Conservation (phyloP, 2,888 invertebrate species). For the Acleris sparsana region DNA sequence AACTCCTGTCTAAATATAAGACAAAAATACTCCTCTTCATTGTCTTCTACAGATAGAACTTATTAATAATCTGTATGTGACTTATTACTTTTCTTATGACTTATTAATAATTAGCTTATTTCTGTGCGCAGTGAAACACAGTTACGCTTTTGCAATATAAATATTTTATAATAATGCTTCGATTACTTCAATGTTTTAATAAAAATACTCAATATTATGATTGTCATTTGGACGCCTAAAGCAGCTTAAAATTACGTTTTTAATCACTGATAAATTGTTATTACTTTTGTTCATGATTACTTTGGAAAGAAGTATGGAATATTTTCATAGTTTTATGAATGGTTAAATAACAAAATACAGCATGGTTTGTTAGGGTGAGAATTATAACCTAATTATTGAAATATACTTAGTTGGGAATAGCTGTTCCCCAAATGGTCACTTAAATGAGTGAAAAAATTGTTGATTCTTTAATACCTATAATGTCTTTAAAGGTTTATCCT, state of each 20-base stretch:
- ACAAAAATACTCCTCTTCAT: conserved; percentile 29
- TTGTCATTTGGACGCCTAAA: conserved; percentile 2
- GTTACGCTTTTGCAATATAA: not conserved
- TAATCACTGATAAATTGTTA: too few species aligned
- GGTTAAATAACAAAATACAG: not conserved
- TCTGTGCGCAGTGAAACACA: conserved; percentile 16
- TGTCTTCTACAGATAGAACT: conserved; percentile 21
- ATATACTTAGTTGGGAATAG: too few species aligned
- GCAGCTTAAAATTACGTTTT: not conserved
- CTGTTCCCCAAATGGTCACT: too few species aligned
- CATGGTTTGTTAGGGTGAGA: too few species aligned
- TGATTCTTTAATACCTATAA: too few species aligned
- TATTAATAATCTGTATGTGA: conserved; percentile 27
- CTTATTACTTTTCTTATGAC: conserved; percentile 10
- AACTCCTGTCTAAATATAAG: conserved; percentile 30
- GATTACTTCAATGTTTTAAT: not conserved
- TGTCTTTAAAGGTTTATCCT: too few species aligned
- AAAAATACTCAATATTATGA: not conserved
- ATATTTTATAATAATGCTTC: not conserved
- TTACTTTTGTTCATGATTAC: too few species aligned
- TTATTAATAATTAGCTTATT: conserved; percentile 3
- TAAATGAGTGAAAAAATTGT: too few species aligned
- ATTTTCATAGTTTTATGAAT: not conserved
- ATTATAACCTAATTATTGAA: too few species aligned
- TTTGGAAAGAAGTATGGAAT: not conserved